phyloP scores from a whole-genome alignment of 2,888 invertebrate genomes.

The Steromphala cineraria region DNA sequence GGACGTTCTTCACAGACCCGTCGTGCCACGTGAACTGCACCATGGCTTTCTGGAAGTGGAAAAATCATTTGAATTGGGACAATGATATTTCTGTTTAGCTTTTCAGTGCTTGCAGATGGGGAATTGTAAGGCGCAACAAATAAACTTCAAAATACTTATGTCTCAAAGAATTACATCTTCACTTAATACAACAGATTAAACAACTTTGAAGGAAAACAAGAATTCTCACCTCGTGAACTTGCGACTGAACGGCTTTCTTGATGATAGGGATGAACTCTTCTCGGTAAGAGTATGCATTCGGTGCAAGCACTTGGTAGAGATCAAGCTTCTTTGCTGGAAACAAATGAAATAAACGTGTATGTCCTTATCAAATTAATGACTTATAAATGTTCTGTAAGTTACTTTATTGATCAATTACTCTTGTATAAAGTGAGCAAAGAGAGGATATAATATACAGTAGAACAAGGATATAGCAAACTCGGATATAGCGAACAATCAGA shows the following conservation, averaged over 20 bases:
- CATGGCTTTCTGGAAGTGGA: slow-evolving; percentile 70
- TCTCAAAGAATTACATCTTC: no score
- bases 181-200: no score
- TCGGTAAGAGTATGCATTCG: slow-evolving; percentile 74
- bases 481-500: no score
- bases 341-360: not conserved
- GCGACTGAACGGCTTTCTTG: slow-evolving; percentile 74
- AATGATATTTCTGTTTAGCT: not conserved
- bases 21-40: slow-evolving; percentile 75
- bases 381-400: no score
- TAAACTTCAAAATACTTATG: no score
- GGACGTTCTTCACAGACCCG: slow-evolving; percentile 74
- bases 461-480: no score
- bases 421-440: no score
- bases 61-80: not conserved
- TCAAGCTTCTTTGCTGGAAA: slow-evolving; percentile 72
- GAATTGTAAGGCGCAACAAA: no score
- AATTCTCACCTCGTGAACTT: slow-evolving; percentile 72
- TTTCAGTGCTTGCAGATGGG: not conserved
- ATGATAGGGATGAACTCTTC: slow-evolving; percentile 75
- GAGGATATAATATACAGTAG: no score
- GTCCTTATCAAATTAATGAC: not conserved
- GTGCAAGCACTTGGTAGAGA: slow-evolving; percentile 74
- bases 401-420: no score
- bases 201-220: no score